Evolutionary conservation across 2,888 invertebrate species (phyloP).

Genomic region (Charanyca ferruginea): DNA sequence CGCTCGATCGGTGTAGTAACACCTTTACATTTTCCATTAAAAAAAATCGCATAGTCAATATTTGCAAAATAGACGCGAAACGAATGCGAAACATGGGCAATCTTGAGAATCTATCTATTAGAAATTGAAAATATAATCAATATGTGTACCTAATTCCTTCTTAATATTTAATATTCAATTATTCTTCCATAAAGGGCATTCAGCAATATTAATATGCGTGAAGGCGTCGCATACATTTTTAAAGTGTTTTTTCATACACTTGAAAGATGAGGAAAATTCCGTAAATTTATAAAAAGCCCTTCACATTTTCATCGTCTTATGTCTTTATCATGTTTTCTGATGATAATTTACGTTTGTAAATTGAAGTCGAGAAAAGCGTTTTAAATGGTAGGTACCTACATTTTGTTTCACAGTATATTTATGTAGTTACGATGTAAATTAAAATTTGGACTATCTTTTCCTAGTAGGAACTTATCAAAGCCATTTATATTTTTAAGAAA

Average conservation of each 20-base stretch:
- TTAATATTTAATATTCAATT: not conserved
- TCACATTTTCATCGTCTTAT: slow-evolving; percentile 29
- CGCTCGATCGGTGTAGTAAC: no score
- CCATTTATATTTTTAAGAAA: slow-evolving; percentile 3
- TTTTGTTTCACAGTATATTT: slow-evolving; percentile 17
- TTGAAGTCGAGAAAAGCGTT: slow-evolving; percentile 28
- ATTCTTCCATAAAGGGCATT: not conserved
- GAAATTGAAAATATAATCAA: not conserved
- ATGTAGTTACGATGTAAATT: slow-evolving; percentile 14
- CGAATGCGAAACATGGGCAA: not conserved
- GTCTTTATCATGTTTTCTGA: slow-evolving; percentile 44
- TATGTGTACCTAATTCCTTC: not conserved
- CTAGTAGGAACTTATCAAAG: slow-evolving; percentile 21
- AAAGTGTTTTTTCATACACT: slow-evolving; percentile 36
- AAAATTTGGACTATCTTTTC: slow-evolving; percentile 14
- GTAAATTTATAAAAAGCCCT: slow-evolving; percentile 30
- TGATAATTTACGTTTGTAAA: slow-evolving; percentile 47
- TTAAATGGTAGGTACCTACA: slow-evolving; percentile 5
- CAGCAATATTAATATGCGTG: slow-evolving; percentile 4
- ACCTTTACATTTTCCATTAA: no score
- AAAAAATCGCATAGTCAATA: no score
- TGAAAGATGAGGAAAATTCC: slow-evolving; percentile 40
- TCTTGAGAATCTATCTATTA: no score
- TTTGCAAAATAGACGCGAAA: no score
- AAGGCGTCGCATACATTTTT: slow-evolving; percentile 24